phyloP scores from a whole-genome alignment of 2,113 vertebrate species.

The Numida meleagris region DNA sequence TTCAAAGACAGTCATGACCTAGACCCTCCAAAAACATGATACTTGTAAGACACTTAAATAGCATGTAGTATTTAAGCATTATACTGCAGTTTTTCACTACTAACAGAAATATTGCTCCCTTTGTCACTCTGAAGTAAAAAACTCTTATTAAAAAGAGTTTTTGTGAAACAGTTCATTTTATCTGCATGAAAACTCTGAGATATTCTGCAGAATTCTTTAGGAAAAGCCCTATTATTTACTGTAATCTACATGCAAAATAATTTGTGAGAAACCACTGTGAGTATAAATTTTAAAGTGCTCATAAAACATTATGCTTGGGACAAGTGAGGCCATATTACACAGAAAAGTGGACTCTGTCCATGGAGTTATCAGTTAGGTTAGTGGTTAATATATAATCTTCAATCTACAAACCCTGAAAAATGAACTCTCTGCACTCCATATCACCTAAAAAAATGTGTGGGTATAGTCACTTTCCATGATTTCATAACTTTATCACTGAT shows the following conservation, averaged over 20 bases:
- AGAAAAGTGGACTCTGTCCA: slow-evolving; percentile 62
- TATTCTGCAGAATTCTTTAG: slow-evolving; percentile 1
- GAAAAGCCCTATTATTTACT: neutral
- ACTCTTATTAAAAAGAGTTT: neutral
- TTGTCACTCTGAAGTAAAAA: neutral
- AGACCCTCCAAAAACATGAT: neutral
- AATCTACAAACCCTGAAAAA: slow-evolving; percentile 50
- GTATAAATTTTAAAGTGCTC: slow-evolving; percentile 51
- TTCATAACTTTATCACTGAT: neutral
- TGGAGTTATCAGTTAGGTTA: slow-evolving; percentile 67
- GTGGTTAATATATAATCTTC: slow-evolving; percentile 70
- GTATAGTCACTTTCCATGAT: slow-evolving; percentile 60
- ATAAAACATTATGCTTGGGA: slow-evolving; percentile 54
- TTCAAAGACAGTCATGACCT: neutral
- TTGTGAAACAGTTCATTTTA: neutral
- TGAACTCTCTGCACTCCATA: slow-evolving; percentile 33
- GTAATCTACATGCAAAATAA: slow-evolving; percentile 29
- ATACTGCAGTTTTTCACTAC: neutral
- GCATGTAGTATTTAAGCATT: neutral
- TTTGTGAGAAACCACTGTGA: slow-evolving; percentile 10
- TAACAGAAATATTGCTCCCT: neutral
- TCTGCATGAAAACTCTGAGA: neutral
- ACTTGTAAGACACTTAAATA: neutral
- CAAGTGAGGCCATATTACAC: slow-evolving; percentile 19
- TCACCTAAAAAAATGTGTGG: slow-evolving; percentile 43